Evolutionary conservation across 2,797 vertebrate species (phyloP), one percentile per base, ranked within the genome.

Genomic region (Tenualosa thibaudeaui): DNA sequence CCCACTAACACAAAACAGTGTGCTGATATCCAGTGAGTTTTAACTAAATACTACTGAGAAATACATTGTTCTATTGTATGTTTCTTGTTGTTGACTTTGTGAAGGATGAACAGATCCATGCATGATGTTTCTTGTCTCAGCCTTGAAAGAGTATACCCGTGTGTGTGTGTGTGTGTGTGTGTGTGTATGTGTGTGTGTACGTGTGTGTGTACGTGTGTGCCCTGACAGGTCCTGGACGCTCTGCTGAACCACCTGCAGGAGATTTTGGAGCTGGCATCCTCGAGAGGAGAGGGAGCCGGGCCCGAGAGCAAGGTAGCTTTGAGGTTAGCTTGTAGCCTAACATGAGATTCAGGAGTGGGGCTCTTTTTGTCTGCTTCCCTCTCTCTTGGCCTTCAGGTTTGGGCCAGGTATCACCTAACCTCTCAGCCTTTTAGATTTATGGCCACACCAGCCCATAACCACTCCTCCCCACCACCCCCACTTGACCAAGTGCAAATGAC

Each of bases 161-260:
- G 62, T 68, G 62, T 68, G 62, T 68, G 62, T n/a, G 10, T n/a
- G 15, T 60, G 58, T n/a, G 58, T n/a, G 58, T n/a, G 58, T 60
- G 19, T 60, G 56, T 22, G 58, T 60, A 5, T 60, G 58, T 60
- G 58, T 60, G 58, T n/a, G 22, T 60, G 58, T n/a, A 6, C n/a
- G 56, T 22, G 19, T 62, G 22, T 24, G 60, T 24, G 60, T 65
- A n/a, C 10, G 24, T 12, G 60, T 65, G 19, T 65, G 24, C 65
- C 10, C 93, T 90, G 92, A 90, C 89, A 98, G 98, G 97, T 99
- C 26, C 91, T 99, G 92, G 97, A 98, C 87, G 96, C 97, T 58
- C 91, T 99, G 65, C 93, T 97, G 94, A 96, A 96, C 91, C 94
- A 97, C 88, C 94, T 98, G 88, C 97, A 97, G 87, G 97, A 98